phyloP scores from a whole-genome alignment of 2,888 invertebrate species.

The Loripinus fragilis region DNA sequence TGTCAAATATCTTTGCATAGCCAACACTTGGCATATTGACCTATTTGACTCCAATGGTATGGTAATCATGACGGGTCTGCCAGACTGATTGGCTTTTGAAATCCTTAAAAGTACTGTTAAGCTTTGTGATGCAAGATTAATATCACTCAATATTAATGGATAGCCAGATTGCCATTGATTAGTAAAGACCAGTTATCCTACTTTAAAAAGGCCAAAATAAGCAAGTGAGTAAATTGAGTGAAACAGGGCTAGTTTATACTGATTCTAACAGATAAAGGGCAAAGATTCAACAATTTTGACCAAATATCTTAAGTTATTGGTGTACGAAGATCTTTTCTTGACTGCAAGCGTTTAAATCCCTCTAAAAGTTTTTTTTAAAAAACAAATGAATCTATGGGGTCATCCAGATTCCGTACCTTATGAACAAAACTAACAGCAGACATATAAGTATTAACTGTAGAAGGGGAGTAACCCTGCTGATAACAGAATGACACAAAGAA shows the following conservation, averaged over 20 bases:
- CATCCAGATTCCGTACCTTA: too few species aligned
- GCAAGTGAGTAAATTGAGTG: slow-evolving; percentile 17
- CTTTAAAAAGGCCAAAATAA: slow-evolving; percentile 23
- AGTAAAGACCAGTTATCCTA: slow-evolving; percentile 19
- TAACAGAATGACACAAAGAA: too few species aligned
- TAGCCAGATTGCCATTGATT: background rate
- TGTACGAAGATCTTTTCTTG: too few species aligned
- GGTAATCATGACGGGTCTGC: background rate
- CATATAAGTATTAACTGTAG: slow-evolving; percentile 14
- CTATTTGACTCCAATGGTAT: background rate
- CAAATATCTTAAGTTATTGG: slow-evolving; percentile 19
- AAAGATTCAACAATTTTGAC: too few species aligned
- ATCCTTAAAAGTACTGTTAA: background rate
- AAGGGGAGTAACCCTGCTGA: too few species aligned
- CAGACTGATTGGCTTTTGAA: slow-evolving; percentile 28
- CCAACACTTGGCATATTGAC: background rate
- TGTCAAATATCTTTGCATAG: slow-evolving; percentile 5
- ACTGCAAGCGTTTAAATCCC: slow-evolving; percentile 8
- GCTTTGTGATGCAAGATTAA: background rate
- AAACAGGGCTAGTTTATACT: slow-evolving; percentile 11
- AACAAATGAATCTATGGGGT: background rate
- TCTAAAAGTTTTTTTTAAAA: slow-evolving; percentile 12
- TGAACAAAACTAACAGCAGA: slow-evolving; percentile 26
- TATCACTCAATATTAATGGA: slow-evolving; percentile 3
- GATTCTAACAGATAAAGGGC: too few species aligned